Conservation (phyloP, 1,140 invertebrate species). For the Macrobrachium rosenbergii region DNA sequence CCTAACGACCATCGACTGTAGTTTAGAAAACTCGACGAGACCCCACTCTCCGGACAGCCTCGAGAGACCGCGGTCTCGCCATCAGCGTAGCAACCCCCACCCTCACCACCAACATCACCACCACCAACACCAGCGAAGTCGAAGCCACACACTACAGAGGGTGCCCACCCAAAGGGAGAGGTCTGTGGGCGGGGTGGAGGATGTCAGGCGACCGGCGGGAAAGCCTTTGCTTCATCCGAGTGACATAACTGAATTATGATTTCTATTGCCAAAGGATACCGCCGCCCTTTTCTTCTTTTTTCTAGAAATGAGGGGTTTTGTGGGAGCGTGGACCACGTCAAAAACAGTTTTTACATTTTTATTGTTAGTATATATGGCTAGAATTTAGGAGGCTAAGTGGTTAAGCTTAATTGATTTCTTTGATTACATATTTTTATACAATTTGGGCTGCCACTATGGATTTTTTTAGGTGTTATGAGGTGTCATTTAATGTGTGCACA, state of each 20-base stretch:
- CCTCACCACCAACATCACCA: slow-evolving; percentile 42
- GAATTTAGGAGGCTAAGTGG: background rate
- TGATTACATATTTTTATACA: background rate
- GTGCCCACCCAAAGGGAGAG: background rate
- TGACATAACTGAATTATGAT: slow-evolving; percentile 46
- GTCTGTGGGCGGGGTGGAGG: background rate
- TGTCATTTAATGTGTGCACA: no score
- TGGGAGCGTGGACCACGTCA: background rate
- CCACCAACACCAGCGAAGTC: slow-evolving; percentile 35
- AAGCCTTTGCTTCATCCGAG: slow-evolving; percentile 19
- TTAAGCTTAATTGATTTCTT: background rate
- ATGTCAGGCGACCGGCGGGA: background rate
- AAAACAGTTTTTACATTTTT: no score
- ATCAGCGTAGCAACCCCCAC: background rate
- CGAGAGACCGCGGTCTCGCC: slow-evolving; percentile 13
- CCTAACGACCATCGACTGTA: slow-evolving; percentile 48
- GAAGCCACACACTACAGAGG: background rate
- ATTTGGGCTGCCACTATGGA: no score
- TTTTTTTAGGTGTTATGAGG: no score
- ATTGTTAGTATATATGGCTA: background rate
- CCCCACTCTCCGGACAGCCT: slow-evolving; percentile 53
- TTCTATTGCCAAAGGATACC: background rate
- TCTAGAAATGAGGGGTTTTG: background rate
- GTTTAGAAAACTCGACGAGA: slow-evolving; percentile 17
- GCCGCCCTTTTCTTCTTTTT: background rate